Percentiles rank a stretch among this genome's conserved stretches.
Conservation (phyloP, 2,888 invertebrate genomes). For the Chloromyia formosa region DNA sequence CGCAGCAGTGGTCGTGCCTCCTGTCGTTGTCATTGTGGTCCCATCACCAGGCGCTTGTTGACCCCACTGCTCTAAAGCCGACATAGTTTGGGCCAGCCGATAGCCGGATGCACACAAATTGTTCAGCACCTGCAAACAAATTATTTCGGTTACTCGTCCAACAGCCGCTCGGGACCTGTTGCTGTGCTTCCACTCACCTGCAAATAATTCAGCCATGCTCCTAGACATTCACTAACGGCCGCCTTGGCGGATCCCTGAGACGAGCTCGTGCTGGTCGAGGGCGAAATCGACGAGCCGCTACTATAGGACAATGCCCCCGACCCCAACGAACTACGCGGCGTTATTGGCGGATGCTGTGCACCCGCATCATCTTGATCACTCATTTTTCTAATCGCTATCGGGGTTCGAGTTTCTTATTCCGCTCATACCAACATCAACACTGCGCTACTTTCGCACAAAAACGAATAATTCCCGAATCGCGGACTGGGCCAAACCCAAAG, state of each 20-base stretch:
- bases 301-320: conserved; percentile 54
- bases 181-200: conserved; percentile 51
- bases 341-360: conserved; percentile 51
- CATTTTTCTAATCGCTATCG: conserved; percentile 45
- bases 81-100: conserved; percentile 70
- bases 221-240: conserved; percentile 57
- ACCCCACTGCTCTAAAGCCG: conserved; percentile 66
- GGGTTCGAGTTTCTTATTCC: no score
- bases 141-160: not conserved
- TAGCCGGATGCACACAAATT: conserved; percentile 72
- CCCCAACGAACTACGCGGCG: conserved; percentile 52
- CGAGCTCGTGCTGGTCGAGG: conserved; percentile 56
- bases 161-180: no score
- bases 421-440: no score
- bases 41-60: conserved; percentile 45
- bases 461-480: not conserved
- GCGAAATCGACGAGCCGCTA: conserved; percentile 54
- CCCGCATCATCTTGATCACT: conserved; percentile 54
- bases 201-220: conserved; percentile 58
- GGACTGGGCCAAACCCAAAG: not conserved
- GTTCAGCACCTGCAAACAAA: conserved; percentile 67
- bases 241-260: conserved; percentile 56
- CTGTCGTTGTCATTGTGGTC: not conserved
- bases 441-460: not conserved
- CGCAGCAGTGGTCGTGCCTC: not conserved